Conservation (phyloP, 2,113 vertebrate genomes). For the Pelecanus crispus region DNA sequence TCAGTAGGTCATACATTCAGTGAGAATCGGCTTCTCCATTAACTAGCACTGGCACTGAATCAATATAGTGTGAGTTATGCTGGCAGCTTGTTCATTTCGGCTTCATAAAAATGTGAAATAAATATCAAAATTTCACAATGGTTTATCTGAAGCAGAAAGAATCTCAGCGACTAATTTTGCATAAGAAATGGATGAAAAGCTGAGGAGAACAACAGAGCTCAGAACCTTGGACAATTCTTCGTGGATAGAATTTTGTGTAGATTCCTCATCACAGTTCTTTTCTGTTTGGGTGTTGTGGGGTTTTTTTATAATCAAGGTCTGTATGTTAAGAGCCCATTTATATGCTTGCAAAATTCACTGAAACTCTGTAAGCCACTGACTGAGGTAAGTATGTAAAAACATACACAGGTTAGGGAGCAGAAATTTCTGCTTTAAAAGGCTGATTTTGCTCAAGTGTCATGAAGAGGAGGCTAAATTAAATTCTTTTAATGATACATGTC, state of each 20-base stretch:
- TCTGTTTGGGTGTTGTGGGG: background rate
- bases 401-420: background rate
- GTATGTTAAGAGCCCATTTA: background rate
- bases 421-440: background rate
- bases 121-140: constrained; percentile 15
- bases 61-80: constrained; percentile 21
- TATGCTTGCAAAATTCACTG: background rate
- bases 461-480: background rate
- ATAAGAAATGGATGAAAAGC: background rate
- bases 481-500: background rate
- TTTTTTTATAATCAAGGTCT: background rate
- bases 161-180: background rate
- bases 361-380: background rate
- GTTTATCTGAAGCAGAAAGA: background rate
- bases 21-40: constrained; percentile 29
- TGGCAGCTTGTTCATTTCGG: constrained; percentile 23
- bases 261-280: background rate
- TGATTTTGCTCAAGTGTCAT: background rate
- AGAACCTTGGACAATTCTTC: background rate
- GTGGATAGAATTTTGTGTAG: background rate
- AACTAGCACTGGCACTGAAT: constrained; percentile 23
- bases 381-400: background rate
- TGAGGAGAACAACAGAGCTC: background rate
- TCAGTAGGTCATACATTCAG: constrained; percentile 26
- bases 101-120: background rate